Conservation (phyloP, 2,797 vertebrate genomes). For the Amniataba percoides region DNA sequence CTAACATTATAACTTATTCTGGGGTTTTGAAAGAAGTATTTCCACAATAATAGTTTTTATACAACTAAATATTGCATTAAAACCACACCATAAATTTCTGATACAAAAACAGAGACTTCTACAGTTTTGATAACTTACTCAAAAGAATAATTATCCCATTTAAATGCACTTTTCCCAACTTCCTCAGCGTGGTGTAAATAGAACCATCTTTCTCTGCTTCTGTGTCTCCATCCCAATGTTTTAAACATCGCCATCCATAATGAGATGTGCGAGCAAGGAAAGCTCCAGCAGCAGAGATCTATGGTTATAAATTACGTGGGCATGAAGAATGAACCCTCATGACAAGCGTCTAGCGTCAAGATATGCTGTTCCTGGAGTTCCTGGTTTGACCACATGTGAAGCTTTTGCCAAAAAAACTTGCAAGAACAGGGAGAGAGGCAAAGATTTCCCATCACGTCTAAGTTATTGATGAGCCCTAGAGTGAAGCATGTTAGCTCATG, state of each 20-base stretch:
- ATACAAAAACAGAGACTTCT: neutral
- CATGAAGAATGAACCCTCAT: constrained; percentile 19
- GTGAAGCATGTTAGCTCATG: constrained; percentile 34
- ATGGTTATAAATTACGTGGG: constrained; percentile 31
- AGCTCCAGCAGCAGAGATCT: constrained; percentile 24
- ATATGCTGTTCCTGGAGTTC: constrained; percentile 11
- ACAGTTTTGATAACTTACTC: constrained; percentile 10
- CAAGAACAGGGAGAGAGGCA: constrained; percentile 19
- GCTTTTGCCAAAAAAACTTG: constrained; percentile 20
- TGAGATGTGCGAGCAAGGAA: constrained; percentile 17
- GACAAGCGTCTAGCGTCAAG: too few species aligned
- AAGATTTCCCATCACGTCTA: constrained; percentile 45
- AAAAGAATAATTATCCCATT: constrained; percentile 11
- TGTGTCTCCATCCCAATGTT: constrained; percentile 26
- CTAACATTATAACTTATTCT: neutral
- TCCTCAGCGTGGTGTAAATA: neutral
- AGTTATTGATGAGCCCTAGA: constrained; percentile 67
- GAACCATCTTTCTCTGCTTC: constrained; percentile 1
- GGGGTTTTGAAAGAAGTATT: neutral
- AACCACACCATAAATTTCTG: neutral
- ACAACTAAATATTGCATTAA: neutral
- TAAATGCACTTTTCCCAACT: constrained; percentile 7
- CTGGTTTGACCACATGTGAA: constrained; percentile 30
- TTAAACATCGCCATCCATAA: constrained; percentile 55
- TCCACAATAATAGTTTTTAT: neutral